phyloP scores from a whole-genome alignment of 2,113 vertebrate species.

The Pituophis catenifer region DNA sequence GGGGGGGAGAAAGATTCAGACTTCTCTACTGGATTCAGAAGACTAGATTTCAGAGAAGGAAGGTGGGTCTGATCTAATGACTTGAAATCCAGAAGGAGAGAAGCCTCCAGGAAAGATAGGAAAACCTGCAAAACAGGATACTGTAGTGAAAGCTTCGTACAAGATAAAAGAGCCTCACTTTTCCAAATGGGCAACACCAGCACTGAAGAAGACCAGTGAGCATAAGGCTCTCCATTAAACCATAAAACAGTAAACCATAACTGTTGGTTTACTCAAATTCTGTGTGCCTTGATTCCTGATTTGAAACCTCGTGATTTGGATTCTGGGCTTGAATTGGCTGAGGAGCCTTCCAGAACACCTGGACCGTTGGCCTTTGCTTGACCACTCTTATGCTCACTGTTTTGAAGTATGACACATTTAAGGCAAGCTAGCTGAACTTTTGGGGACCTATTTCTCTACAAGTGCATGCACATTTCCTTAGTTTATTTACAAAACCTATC shows the following conservation, averaged over 20 bases:
- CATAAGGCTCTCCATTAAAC: neutral
- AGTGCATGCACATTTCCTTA: neutral
- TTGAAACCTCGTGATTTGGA: neutral
- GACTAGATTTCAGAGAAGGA: neutral
- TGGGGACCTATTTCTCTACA: neutral
- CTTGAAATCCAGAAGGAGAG: neutral
- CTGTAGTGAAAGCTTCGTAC: neutral
- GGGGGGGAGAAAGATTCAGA: neutral
- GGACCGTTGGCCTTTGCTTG: neutral
- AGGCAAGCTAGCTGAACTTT: neutral
- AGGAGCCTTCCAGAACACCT: neutral
- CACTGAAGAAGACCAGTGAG: neutral
- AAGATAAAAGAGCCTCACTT: neutral
- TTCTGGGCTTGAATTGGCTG: neutral
- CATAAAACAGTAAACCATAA: neutral
- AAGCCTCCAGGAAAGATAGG: neutral
- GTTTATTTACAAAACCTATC: neutral
- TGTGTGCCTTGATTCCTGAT: neutral
- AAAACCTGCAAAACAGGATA: neutral
- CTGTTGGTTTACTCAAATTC: neutral
- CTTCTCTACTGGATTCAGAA: neutral
- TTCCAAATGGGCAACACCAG: neutral
- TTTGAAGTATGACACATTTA: neutral
- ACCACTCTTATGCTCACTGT: neutral
- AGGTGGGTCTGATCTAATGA: neutral